phyloP scores from a whole-genome alignment of 2,888 invertebrate genomes.

The Caenorhabditis parvicauda region DNA sequence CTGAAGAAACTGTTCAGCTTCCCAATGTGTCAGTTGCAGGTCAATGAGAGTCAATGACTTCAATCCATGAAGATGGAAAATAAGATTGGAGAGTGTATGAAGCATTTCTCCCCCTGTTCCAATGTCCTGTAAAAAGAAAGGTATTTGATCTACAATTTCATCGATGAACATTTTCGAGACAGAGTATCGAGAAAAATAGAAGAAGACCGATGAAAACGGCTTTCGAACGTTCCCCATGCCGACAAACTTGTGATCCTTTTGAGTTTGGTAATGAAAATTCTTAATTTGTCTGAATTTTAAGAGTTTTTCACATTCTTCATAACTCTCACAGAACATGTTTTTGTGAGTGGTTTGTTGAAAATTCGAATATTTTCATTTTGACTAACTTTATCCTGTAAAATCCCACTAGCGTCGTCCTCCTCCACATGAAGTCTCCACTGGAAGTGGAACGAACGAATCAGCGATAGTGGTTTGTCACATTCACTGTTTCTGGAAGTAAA shows the following conservation, averaged over 20 bases:
- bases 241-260: too few relatives aligned
- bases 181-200: too few relatives aligned
- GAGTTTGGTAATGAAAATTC: too few relatives aligned
- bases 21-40: conserved; percentile 74
- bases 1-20: conserved; percentile 74
- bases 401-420: conserved; percentile 29
- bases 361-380: too few relatives aligned
- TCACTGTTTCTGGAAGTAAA: conserved; percentile 3
- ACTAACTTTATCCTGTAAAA: conserved; percentile 18
- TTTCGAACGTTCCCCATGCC: too few relatives aligned
- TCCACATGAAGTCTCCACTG: conserved; percentile 56
- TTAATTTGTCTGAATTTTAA: too few relatives aligned
- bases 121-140: conserved; percentile 32
- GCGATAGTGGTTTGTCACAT: conserved; percentile 21
- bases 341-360: conserved; percentile 64
- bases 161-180: too few relatives aligned
- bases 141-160: too few relatives aligned
- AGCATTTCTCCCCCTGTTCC: conserved; percentile 73
- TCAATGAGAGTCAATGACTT: conserved; percentile 74
- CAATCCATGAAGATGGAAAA: conserved; percentile 72
- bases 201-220: too few relatives aligned
- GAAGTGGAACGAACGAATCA: conserved; percentile 33
- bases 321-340: neutral
- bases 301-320: neutral
- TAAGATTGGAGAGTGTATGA: conserved; percentile 67